Percentiles rank a stretch among this genome's conserved stretches.
These are phyloP conservation scores for Nesogale talazaci DNA, from an alignment of 2,113 vertebrate species.

Conservation along the genomic window DNA sequence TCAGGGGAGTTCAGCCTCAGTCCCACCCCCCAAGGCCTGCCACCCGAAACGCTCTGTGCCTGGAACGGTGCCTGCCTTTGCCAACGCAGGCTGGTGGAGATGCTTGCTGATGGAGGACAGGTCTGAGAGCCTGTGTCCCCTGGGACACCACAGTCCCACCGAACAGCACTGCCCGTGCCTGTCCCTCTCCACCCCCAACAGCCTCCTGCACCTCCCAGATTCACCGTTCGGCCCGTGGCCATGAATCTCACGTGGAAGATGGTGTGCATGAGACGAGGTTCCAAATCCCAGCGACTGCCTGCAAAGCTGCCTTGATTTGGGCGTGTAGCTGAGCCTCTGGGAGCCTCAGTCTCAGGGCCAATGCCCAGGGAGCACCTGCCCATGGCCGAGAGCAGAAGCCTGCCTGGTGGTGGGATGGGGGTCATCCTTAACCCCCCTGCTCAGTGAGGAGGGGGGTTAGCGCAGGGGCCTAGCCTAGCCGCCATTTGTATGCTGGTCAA, in stretches of 20 bases:
- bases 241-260: background rate
- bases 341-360: background rate
- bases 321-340: background rate
- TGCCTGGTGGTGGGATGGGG: background rate
- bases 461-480: background rate
- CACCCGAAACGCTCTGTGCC: too few relatives aligned
- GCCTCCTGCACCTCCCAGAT: background rate
- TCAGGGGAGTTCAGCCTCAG: background rate
- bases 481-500: background rate
- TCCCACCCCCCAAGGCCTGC: background rate
- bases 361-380: background rate
- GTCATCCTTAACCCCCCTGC: conserved; percentile 51
- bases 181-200: fast-evolving
- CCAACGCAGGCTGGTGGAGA: background rate
- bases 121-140: background rate
- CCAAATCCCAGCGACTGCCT: background rate
- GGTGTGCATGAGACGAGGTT: background rate
- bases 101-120: background rate
- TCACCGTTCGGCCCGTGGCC: background rate
- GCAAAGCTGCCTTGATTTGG: background rate
- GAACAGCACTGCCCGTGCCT: too few relatives aligned
- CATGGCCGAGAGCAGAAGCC: background rate
- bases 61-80: background rate
- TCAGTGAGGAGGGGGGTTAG: background rate
- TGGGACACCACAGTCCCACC: too few relatives aligned